A percentile compares a stretch with the other conserved stretches of the same genome.
Evolutionary conservation across 2,113 vertebrate genomes (phyloP).

Genomic region (Muntiacus muntjak): DNA sequence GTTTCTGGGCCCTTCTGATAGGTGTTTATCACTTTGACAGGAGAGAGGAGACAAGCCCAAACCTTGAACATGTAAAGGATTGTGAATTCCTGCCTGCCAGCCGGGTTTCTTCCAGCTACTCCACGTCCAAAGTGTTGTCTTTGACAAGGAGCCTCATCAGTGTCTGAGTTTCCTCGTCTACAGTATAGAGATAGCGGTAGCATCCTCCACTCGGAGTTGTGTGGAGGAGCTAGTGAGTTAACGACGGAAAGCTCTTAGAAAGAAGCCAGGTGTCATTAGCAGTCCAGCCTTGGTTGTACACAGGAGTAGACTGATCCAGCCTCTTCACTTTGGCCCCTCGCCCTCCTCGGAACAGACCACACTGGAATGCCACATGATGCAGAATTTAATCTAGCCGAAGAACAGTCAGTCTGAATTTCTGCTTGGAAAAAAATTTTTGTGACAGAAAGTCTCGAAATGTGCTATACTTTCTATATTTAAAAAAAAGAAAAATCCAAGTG

Average conservation of each 20-base stretch:
- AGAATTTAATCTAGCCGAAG: not conserved
- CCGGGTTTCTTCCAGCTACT: accelerated
- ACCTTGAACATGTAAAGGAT: accelerated
- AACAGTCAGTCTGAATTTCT: not conserved
- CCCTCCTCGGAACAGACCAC: not conserved
- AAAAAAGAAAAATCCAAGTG: not conserved
- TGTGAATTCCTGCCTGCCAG: not conserved
- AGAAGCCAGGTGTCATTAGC: not conserved
- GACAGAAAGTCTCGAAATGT: not conserved
- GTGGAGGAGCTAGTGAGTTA: not conserved
- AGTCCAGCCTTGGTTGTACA: not conserved
- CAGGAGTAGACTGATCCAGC: too few relatives aligned
- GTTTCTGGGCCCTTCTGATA: not conserved
- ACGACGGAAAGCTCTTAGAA: accelerated
- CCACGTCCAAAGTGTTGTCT: not conserved
- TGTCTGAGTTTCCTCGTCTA: not conserved
- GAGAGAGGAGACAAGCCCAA: not conserved
- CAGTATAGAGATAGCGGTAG: not conserved
- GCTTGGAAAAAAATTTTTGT: not conserved
- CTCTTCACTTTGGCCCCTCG: not conserved
- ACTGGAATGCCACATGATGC: not conserved
- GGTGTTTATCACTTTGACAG: not conserved
- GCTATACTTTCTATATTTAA: not conserved
- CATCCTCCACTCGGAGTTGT: accelerated
- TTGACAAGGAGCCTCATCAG: not conserved